Evolutionary conservation across 2,888 invertebrate species (phyloP).

Genomic region (Octonoba sinensis): DNA sequence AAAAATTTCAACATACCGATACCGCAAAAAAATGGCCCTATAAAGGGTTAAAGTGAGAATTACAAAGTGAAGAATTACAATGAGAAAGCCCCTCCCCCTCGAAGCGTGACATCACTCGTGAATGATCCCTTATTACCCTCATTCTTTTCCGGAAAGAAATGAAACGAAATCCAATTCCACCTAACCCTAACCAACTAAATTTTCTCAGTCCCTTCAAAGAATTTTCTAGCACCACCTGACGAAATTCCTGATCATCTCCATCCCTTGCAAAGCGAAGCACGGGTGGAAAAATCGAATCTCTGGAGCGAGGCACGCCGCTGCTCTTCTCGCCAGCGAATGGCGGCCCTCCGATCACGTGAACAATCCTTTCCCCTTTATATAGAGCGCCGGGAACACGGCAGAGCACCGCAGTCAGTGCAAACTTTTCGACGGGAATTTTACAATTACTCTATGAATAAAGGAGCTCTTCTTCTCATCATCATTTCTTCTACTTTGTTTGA

Average conservation of each 20-base stretch:
- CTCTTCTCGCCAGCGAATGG: conserved; percentile 37
- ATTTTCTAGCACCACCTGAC: too few species aligned
- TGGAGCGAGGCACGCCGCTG: conserved; percentile 37
- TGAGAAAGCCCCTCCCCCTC: too few species aligned
- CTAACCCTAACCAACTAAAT: too few species aligned
- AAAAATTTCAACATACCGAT: too few species aligned
- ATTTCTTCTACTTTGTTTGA: conserved; percentile 61
- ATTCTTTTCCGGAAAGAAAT: too few species aligned
- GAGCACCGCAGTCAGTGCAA: conserved; percentile 24
- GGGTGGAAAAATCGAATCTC: conserved; percentile 44
- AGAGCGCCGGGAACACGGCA: neutral
- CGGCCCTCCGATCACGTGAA: conserved; percentile 47
- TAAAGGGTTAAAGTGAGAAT: too few species aligned
- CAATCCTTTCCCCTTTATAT: conserved; percentile 22
- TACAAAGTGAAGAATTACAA: too few species aligned
- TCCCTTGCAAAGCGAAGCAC: neutral
- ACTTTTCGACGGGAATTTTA: conserved; percentile 6
- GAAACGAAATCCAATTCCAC: too few species aligned
- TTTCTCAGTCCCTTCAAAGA: too few species aligned
- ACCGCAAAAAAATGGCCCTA: too few species aligned
- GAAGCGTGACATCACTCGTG: too few species aligned
- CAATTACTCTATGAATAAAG: conserved; percentile 59
- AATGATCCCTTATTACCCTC: too few species aligned
- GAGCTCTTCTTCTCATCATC: conserved; percentile 36
- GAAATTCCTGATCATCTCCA: neutral